A percentile compares a stretch with the other conserved stretches of the same genome.
Evolutionary conservation across 2,113 vertebrate genomes (phyloP).

Genomic region (Corydoras sp.): DNA sequence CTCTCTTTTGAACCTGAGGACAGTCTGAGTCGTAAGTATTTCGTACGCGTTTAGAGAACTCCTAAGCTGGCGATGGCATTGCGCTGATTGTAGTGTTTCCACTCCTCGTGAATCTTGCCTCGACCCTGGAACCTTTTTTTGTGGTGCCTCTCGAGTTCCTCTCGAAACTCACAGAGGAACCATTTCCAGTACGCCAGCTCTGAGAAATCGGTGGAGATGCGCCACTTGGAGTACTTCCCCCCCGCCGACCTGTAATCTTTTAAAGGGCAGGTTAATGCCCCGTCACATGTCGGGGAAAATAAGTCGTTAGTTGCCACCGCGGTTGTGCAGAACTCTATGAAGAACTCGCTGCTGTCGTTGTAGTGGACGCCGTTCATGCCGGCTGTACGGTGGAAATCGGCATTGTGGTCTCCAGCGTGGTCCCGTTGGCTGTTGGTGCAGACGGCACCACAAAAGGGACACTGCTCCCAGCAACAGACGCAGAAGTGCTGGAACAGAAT

Average conservation of each 20-base stretch:
- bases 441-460: conserved; percentile 56
- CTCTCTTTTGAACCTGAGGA: no score
- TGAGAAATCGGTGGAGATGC: conserved; percentile 11
- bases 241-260: conserved; percentile 17
- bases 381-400: not conserved
- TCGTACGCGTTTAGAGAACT: not conserved
- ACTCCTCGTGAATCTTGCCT: conserved; percentile 1
- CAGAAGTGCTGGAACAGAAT: conserved; percentile 51
- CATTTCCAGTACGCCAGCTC: conserved; percentile 22
- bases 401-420: conserved; percentile 17
- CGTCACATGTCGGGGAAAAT: not conserved
- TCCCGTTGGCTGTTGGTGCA: conserved; percentile 39
- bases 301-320: not conserved
- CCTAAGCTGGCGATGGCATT: conserved; percentile 11
- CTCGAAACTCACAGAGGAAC: conserved; percentile 20
- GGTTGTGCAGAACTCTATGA: conserved; percentile 16
- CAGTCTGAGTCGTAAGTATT: no score
- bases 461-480: conserved; percentile 55
- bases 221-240: not conserved
- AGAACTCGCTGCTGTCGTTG: not conserved
- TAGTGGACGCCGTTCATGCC: not conserved
- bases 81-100: not conserved
- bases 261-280: not conserved
- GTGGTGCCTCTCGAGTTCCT: conserved; percentile 4
- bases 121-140: not conserved